A percentile compares a stretch with the other conserved stretches of the same genome.
phyloP scores from a whole-genome alignment of 2,113 vertebrate genomes.

The Tachysurus vachellii region DNA sequence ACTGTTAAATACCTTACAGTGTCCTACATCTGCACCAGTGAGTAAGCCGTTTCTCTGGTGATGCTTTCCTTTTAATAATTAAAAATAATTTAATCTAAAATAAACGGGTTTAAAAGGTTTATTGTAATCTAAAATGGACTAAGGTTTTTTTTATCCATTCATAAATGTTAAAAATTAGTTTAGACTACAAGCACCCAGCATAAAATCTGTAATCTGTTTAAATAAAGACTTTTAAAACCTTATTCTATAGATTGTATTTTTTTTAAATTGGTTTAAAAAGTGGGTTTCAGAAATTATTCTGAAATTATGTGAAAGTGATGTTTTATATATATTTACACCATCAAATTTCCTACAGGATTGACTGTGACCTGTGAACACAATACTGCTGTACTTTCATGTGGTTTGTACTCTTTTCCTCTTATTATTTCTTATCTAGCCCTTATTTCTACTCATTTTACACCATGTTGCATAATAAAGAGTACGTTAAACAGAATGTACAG shows the following conservation, averaged over 20 bases:
- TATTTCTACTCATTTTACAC: background rate
- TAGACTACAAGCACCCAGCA: too few relatives aligned
- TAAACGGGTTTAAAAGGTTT: too few relatives aligned
- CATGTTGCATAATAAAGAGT: background rate
- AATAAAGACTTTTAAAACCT: background rate
- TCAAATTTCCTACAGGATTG: conserved; percentile 12
- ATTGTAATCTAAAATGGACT: background rate
- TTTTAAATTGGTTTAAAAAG: background rate
- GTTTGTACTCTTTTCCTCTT: conserved; percentile 8
- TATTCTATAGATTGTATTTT: background rate
- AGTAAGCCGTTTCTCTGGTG: background rate
- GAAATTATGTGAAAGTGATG: background rate
- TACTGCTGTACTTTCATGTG: background rate
- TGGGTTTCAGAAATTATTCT: background rate
- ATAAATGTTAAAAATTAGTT: background rate
- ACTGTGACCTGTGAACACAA: conserved; percentile 19
- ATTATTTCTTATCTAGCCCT: background rate
- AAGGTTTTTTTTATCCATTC: background rate
- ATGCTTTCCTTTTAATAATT: background rate
- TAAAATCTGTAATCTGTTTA: too few relatives aligned
- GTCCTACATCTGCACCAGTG: conserved; percentile 28
- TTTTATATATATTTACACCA: background rate
- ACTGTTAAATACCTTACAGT: conserved; percentile 43
- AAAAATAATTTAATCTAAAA: too few relatives aligned
- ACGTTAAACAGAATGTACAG: background rate